Evolutionary conservation across 92 coral and sea anemone species (phyloP), one percentile per base, ranked within the genome.

Genomic region (Paragorgia papillata): DNA sequence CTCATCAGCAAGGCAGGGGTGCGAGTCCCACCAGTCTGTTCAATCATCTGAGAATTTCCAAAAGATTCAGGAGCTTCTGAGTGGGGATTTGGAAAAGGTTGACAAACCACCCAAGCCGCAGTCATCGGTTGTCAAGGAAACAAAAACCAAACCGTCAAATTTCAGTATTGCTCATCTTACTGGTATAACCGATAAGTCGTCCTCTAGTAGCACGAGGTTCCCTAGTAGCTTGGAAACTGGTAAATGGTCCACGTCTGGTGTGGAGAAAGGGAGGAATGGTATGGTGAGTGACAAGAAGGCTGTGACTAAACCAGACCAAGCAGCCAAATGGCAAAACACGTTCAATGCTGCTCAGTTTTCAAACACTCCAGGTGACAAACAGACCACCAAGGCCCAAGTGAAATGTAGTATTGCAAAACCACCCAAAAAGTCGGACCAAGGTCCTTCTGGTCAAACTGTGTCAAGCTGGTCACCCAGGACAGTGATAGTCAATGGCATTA

Each of bases 131-230:
- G 1, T 14, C 7, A 48, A 24, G 14, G 78, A 71, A 18, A 1
- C 55, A 3, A 86, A 81, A 50, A 71, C 75, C 17, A 84, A 90
- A 1, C 79, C 89, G 0, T 80, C 90, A 2, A 81, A 87, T 64
- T 95, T 95, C 61, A 95, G 97, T 44, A 91, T 95, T 76, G 99
- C 97, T 7, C 96, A 95, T 75, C 78, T 95, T 62, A 91, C 99
- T 0, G 78, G 78, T 2, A 71, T 71, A 33, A 27, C 64, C 0
- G 78, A 71, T 53, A 53, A 54, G 33, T 26, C 75, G 0, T 19
- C 41, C 6, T 7, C 58, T 14, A 35, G 41, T 21, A 69, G 21
- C 0, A 54, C 44, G 49, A 17, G 13, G n/a, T 43, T 57, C 51
- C 21, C 75, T 24, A 33, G 44, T 3, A 35, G 14, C n/a, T 46